Base-by-base conservation (phyloP, 2,797 vertebrate genomes). In the Columba guinea region DNA sequence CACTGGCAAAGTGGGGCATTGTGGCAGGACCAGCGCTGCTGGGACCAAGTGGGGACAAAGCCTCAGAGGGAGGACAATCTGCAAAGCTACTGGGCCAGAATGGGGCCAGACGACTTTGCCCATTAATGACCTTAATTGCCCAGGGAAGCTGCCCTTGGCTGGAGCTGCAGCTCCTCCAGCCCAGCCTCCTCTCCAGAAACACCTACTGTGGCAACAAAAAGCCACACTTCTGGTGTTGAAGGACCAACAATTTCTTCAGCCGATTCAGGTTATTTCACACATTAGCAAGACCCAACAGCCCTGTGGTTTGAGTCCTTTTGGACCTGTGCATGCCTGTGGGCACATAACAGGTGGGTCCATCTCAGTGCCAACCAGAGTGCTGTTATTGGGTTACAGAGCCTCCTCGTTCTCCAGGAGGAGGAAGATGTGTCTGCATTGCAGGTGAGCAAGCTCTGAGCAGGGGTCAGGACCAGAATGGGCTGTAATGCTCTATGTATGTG, bases 21-120 rank as follows among this genome's bases (percentile, higher is more conserved):
- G 4, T 1, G 3, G 39, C 16, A 37, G 44, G 52, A 65, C 59
- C 48, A 11, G n/a, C 3, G 1, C 1, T 1, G 11, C 41, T 53
- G 64, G 16, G 26, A 84, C 35, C 28, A 49, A 73, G 27, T 15
- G 20, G 52, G 46, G 22, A 19, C 32, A 83, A 44, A 76, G n/a
- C 63, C 63, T 52, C 44, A 34, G 35, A 15, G 24, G 7, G 35
- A 51, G n/a, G 34, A 65, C 55, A 55, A 60, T 26, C 48, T 30
- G 78, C 26, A 13, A 52, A 65, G 34, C 3, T 22, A 11, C 3
- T 65, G 52, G 34, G 28, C 15, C 58, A 64, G 37, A 78, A 59
- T 2, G 3, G 21, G 34, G 15, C 35, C 49, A n/a, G 55, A 60
- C 14, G 30, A 35, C 30, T 32, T 55, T 19, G 5, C 18, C 15